phyloP scores from a whole-genome alignment of 2,113 vertebrate species.

The Alectura lathami region DNA sequence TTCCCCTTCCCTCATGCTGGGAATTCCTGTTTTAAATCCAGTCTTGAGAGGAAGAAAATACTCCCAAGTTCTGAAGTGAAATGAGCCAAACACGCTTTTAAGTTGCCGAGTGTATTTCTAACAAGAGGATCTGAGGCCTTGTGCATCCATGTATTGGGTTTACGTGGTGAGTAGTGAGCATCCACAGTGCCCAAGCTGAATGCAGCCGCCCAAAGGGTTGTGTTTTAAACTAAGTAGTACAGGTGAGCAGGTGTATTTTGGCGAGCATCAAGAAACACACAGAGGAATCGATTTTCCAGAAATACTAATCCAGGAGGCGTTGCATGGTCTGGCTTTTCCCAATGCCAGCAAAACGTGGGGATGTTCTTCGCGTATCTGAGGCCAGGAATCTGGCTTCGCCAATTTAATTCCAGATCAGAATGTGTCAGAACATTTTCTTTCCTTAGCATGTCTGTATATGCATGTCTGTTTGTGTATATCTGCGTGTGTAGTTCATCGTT shows the following conservation, averaged over 20 bases:
- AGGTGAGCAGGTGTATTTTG: background rate
- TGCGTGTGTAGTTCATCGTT: background rate
- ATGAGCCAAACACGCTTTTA: background rate
- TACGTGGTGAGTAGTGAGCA: background rate
- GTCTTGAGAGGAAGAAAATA: background rate
- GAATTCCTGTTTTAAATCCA: background rate
- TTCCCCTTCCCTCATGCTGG: background rate
- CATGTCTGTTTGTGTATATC: background rate
- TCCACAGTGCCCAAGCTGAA: background rate
- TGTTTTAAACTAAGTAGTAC: background rate
- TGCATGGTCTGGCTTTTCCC: background rate
- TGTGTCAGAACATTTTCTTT: background rate
- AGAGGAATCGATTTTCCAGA: background rate
- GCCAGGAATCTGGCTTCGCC: background rate
- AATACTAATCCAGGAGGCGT: background rate
- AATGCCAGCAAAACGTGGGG: background rate
- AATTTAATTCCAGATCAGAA: background rate
- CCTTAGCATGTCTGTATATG: background rate
- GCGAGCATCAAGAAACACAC: background rate
- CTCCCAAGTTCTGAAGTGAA: background rate
- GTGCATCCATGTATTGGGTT: background rate
- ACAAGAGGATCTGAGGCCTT: background rate
- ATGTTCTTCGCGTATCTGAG: background rate
- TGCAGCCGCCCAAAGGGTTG: background rate
- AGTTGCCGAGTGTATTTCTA: background rate